phyloP scores from a whole-genome alignment of 2,113 vertebrate species.

The Eublepharis macularius region DNA sequence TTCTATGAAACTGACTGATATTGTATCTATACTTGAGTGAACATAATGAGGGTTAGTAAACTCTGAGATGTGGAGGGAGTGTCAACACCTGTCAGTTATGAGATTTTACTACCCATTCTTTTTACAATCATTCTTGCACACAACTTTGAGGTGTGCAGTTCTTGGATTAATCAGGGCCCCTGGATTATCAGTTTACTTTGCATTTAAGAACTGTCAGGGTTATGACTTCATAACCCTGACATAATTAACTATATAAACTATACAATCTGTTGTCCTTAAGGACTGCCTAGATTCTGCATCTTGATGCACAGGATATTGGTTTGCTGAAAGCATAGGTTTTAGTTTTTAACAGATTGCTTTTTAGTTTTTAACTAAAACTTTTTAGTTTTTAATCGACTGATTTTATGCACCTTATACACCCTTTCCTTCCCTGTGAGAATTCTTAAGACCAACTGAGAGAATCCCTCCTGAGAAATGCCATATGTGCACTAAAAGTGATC shows the following conservation, averaged over 20 bases:
- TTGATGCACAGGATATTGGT: not conserved
- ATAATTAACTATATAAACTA: not conserved
- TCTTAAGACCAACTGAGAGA: not conserved
- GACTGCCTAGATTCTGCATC: not conserved
- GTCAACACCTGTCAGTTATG: not conserved
- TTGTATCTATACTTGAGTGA: not conserved
- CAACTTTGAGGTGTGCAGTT: not conserved
- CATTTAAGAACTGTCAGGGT: not conserved
- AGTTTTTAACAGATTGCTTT: not conserved
- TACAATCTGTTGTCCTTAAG: not conserved
- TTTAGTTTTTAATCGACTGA: not conserved
- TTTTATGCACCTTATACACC: not conserved
- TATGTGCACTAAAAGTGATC: not conserved
- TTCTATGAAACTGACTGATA: not conserved
- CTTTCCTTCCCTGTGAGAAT: not conserved
- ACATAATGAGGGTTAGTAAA: not conserved
- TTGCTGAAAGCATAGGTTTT: not conserved
- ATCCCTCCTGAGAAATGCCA: not conserved
- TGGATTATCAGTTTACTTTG: not conserved
- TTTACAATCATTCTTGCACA: not conserved
- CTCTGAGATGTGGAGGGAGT: not conserved
- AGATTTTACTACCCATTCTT: not conserved
- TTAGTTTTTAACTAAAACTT: not conserved
- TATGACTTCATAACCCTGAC: not conserved
- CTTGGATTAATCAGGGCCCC: not conserved